Percentiles rank a stretch among this genome's conserved stretches.
Evolutionary conservation across 2,888 invertebrate species (phyloP).

Genomic region (Osmoderma eremita): DNA sequence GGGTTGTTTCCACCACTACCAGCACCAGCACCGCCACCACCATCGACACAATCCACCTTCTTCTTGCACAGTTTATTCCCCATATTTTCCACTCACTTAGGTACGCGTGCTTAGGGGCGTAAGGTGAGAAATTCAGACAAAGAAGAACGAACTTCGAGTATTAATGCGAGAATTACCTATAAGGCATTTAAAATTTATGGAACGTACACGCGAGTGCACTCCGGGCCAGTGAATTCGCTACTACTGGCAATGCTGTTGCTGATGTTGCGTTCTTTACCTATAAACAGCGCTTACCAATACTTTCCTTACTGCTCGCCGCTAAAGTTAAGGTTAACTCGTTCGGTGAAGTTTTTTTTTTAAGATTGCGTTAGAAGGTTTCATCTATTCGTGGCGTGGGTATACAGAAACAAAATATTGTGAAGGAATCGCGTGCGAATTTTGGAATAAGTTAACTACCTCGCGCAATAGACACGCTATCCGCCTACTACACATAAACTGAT

Average conservation of each 20-base stretch:
- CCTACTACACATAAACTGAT: too few relatives aligned
- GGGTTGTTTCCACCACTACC: conserved; percentile 48
- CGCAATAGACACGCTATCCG: not conserved
- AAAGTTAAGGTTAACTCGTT: conserved; percentile 42
- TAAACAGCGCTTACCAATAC: conserved; percentile 25
- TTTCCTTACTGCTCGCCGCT: conserved; percentile 34
- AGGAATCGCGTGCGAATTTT: conserved; percentile 29
- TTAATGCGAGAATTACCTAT: conserved; percentile 22
- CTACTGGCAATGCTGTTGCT: conserved; percentile 14
- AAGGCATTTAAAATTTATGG: conserved; percentile 26
- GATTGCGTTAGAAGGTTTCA: conserved; percentile 28
- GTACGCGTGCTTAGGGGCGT: not conserved
- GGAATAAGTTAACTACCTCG: conserved; percentile 24
- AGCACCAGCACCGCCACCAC: conserved; percentile 47
- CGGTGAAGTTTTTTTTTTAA: conserved; percentile 32
- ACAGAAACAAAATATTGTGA: conserved; percentile 1
- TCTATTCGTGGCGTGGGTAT: conserved; percentile 16
- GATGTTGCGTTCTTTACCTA: conserved; percentile 34
- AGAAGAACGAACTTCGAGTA: conserved; percentile 30
- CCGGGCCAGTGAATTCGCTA: conserved; percentile 39
- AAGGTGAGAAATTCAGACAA: conserved; percentile 23
- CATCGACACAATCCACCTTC: conserved; percentile 54
- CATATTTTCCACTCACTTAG: conserved; percentile 49
- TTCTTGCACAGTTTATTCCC: conserved; percentile 62
- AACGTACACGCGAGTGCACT: conserved; percentile 37